These are phyloP conservation scores for Ormyrus pomaceus DNA, from an alignment of 2,888 invertebrate species.

Conservation along the genomic window DNA sequence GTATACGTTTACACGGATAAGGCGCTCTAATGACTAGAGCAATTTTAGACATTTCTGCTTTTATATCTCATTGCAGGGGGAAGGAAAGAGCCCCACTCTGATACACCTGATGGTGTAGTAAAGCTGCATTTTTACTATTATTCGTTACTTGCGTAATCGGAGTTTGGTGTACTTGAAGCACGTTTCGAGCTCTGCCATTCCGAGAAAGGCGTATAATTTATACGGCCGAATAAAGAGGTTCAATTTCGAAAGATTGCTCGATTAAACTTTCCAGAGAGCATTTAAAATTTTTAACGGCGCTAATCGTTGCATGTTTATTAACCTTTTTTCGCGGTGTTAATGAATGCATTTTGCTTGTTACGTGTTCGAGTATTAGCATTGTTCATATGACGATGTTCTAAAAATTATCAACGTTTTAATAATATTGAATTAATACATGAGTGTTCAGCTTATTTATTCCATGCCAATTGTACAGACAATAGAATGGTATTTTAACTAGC, in stretches of 20 bases:
- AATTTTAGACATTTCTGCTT: conserved; percentile 37
- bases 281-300: background rate
- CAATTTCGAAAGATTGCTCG: conserved; percentile 37
- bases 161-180: conserved; percentile 29
- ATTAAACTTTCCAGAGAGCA: conserved; percentile 36
- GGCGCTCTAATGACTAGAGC: conserved; percentile 34
- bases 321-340: background rate
- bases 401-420: too few species aligned
- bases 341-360: background rate
- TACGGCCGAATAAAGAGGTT: conserved; percentile 27
- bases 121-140: conserved; percentile 44
- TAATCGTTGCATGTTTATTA: conserved; percentile 14
- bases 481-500: too few species aligned
- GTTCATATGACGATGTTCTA: too few species aligned
- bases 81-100: conserved; percentile 34
- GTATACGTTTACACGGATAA: conserved; percentile 19
- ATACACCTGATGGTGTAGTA: conserved; percentile 27
- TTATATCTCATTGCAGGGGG: conserved; percentile 39
- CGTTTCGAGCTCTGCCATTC: conserved; percentile 11
- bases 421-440: too few species aligned
- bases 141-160: conserved; percentile 42
- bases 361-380: background rate
- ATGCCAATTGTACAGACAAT: too few species aligned
- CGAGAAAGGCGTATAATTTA: conserved; percentile 32
- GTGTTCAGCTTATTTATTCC: too few species aligned